Conservation (phyloP, 1,140 invertebrate species). For the Atta texana region DNA sequence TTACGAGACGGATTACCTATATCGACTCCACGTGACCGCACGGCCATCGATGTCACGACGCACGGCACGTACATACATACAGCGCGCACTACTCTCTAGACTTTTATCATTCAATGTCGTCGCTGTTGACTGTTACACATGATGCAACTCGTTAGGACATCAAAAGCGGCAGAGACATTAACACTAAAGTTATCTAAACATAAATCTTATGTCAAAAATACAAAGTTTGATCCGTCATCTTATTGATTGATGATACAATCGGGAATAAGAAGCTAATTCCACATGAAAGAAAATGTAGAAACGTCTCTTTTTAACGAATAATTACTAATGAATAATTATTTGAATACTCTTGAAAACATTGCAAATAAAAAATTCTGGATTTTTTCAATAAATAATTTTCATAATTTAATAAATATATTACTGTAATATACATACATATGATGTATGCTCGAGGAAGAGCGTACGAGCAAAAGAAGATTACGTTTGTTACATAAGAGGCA, state of each 20-base stretch:
- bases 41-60: conserved; percentile 78
- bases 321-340: background rate
- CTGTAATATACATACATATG: background rate
- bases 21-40: conserved; percentile 75
- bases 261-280: background rate
- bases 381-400: conserved; percentile 19
- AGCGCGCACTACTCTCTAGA: conserved; percentile 52
- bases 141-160: background rate
- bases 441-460: background rate
- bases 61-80: conserved; percentile 74
- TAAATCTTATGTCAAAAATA: background rate
- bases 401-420: background rate
- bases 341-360: background rate
- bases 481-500: background rate
- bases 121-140: conserved; percentile 2
- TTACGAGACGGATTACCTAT: conserved; percentile 47
- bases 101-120: conserved; percentile 61
- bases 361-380: background rate
- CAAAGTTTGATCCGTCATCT: background rate
- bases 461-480: background rate
- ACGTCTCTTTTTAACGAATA: background rate
- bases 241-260: background rate
- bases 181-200: background rate
- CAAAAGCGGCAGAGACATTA: background rate
- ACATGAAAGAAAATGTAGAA: background rate